Conservation (phyloP, 2,797 vertebrate genomes). For the Oreonectes daqikongensis region DNA sequence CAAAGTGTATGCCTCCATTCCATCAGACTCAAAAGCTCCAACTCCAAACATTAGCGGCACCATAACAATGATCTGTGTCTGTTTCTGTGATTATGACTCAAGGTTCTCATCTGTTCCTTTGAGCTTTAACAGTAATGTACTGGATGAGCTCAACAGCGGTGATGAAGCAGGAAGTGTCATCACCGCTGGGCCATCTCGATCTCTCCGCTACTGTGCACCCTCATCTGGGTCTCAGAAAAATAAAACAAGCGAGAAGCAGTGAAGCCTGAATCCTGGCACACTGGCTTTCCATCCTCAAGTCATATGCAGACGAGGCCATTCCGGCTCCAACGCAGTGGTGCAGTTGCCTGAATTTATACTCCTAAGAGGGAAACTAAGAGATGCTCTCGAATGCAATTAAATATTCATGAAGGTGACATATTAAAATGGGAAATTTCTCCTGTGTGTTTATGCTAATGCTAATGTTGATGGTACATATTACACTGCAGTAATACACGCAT, state of each 20-base stretch:
- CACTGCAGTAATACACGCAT: slow-evolving; percentile 3
- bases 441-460: slow-evolving; percentile 52
- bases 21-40: slow-evolving; percentile 25
- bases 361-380: slow-evolving; percentile 29
- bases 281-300: slow-evolving; percentile 17
- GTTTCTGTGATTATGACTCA: slow-evolving; percentile 26
- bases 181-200: slow-evolving; percentile 1
- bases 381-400: slow-evolving; percentile 43
- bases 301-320: slow-evolving; percentile 33
- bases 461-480: slow-evolving; percentile 29
- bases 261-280: slow-evolving; percentile 25
- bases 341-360: slow-evolving; percentile 30
- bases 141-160: slow-evolving; percentile 24
- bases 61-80: slow-evolving; percentile 10
- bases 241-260: slow-evolving; percentile 26
- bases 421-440: slow-evolving; percentile 46
- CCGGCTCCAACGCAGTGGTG: slow-evolving; percentile 7
- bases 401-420: slow-evolving; percentile 55
- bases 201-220: no score
- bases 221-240: no score
- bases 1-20: slow-evolving; percentile 3
- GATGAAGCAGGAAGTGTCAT: slow-evolving; percentile 10
- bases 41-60: slow-evolving; percentile 24
- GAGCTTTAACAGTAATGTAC: slow-evolving; percentile 11
- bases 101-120: slow-evolving; percentile 27